phyloP scores from a whole-genome alignment of 2,888 invertebrate species.

The Lithophane socia region DNA sequence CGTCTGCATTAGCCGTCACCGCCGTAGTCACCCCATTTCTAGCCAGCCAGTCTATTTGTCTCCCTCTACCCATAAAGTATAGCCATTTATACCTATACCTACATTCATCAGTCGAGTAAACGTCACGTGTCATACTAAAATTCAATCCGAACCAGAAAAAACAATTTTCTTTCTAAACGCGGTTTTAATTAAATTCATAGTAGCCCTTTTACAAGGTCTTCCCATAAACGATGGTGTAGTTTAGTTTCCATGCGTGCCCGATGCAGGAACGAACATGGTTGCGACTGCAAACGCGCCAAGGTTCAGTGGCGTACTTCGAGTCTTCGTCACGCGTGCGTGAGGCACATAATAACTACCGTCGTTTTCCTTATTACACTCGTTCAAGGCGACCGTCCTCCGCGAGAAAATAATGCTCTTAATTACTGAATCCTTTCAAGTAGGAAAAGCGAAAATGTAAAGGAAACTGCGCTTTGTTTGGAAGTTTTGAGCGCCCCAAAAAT shows the following conservation, averaged over 20 bases:
- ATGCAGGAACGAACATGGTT: slow-evolving; percentile 50
- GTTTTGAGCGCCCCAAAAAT: slow-evolving; percentile 4
- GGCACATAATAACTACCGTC: slow-evolving; percentile 56
- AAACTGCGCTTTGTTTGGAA: neutral
- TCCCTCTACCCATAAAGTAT: neutral
- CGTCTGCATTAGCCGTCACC: neutral
- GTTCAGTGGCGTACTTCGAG: slow-evolving; percentile 49
- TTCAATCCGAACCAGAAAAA: neutral
- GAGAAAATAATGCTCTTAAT: slow-evolving; percentile 59
- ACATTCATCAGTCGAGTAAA: slow-evolving; percentile 2
- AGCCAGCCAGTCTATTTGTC: neutral
- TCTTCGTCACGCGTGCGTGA: slow-evolving; percentile 59
- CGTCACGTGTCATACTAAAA: neutral
- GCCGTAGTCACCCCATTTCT: neutral
- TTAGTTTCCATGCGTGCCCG: slow-evolving; percentile 45
- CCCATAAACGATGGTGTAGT: slow-evolving; percentile 49
- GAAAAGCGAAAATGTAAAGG: slow-evolving; percentile 19
- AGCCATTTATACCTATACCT: neutral
- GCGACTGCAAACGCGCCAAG: slow-evolving; percentile 61
- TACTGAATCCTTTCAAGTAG: slow-evolving; percentile 55
- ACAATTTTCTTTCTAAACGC: neutral
- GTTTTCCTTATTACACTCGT: slow-evolving; percentile 62
- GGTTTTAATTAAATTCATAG: slow-evolving; percentile 24
- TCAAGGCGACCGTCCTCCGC: slow-evolving; percentile 55
- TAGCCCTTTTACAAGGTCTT: slow-evolving; percentile 48